These are phyloP conservation scores for Cloeon dipterum DNA, from an alignment of 2,888 invertebrate species.

Conservation along the genomic window DNA sequence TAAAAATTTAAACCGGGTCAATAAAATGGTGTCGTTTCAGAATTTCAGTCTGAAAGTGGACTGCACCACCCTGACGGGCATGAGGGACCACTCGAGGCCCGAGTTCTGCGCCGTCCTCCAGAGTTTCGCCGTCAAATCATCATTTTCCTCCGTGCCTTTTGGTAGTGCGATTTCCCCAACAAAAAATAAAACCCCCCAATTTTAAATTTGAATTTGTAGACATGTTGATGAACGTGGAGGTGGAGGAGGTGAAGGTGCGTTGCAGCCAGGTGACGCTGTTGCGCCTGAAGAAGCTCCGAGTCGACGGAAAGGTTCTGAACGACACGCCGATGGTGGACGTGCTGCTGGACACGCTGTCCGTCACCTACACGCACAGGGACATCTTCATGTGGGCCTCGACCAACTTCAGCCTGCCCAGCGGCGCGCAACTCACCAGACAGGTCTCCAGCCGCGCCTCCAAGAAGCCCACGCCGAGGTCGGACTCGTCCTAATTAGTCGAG, in stretches of 20 bases:
- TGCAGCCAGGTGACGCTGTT: constrained; percentile 31
- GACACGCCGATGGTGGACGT: constrained; percentile 15
- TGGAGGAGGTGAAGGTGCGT: constrained; percentile 35
- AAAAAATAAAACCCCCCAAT: neutral
- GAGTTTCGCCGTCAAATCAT: constrained; percentile 27
- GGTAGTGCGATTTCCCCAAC: neutral
- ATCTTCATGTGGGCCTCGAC: constrained; percentile 30
- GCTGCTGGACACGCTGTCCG: constrained; percentile 35
- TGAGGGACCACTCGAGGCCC: constrained; percentile 40
- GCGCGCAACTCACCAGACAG: constrained; percentile 1
- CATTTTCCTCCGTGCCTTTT: constrained; percentile 3
- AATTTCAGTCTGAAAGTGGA: constrained; percentile 52
- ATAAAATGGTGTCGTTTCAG: constrained; percentile 21
- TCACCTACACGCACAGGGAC: constrained; percentile 41
- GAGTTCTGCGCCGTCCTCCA: constrained; percentile 46
- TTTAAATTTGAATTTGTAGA: neutral
- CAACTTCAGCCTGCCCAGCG: constrained; percentile 17
- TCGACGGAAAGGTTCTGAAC: constrained; percentile 34
- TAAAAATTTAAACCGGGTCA: neutral
- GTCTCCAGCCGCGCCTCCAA: neutral
- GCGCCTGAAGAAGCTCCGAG: constrained; percentile 27
- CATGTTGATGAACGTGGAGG: constrained; percentile 14
- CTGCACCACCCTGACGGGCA: constrained; percentile 41
- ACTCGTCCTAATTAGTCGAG: no score
- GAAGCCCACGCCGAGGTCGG: no score